phyloP scores from a whole-genome alignment of 2,797 vertebrate genomes.

The Atherinosoma microstoma region DNA sequence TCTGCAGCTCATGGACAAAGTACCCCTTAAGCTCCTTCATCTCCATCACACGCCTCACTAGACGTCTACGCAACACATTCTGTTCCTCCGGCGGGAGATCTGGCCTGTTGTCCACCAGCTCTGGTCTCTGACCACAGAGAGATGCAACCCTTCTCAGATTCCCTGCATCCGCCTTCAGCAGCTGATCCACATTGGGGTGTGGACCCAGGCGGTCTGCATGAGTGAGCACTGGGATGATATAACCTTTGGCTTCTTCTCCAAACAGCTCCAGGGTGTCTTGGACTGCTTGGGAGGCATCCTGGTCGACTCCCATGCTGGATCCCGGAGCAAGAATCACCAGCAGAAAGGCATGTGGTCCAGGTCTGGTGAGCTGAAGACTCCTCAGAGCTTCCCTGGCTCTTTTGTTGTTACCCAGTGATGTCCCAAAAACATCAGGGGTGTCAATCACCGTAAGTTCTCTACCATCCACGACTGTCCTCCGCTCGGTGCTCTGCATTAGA shows the following conservation, averaged over 20 bases:
- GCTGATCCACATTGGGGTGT: conserved; percentile 35
- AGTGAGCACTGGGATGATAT: conserved; percentile 72
- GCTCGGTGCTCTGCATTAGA: conserved; percentile 51
- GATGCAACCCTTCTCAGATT: conserved; percentile 50
- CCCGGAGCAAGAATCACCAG: conserved; percentile 63
- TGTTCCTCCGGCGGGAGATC: conserved; percentile 32
- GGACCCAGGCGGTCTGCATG: conserved; percentile 41
- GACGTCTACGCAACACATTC: conserved; percentile 22
- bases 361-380: conserved; percentile 72
- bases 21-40: conserved; percentile 55
- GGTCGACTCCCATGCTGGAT: conserved; percentile 4
- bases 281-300: conserved; percentile 39
- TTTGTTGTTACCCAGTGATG: conserved; percentile 32
- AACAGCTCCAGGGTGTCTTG: conserved; percentile 55
- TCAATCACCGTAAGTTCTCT: conserved; percentile 66
- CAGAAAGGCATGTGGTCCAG: conserved; percentile 78
- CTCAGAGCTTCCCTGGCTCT: conserved; percentile 74
- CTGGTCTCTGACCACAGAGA: conserved; percentile 63
- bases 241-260: conserved; percentile 41
- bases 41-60: conserved; percentile 66
- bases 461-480: conserved; percentile 44
- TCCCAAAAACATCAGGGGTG: conserved; percentile 75
- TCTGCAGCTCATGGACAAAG: conserved; percentile 78
- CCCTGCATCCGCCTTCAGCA: conserved; percentile 51
- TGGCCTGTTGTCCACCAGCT: conserved; percentile 62